Base-by-base conservation (phyloP, 2,888 invertebrate species). In the Rhorus exstirpatorius region DNA sequence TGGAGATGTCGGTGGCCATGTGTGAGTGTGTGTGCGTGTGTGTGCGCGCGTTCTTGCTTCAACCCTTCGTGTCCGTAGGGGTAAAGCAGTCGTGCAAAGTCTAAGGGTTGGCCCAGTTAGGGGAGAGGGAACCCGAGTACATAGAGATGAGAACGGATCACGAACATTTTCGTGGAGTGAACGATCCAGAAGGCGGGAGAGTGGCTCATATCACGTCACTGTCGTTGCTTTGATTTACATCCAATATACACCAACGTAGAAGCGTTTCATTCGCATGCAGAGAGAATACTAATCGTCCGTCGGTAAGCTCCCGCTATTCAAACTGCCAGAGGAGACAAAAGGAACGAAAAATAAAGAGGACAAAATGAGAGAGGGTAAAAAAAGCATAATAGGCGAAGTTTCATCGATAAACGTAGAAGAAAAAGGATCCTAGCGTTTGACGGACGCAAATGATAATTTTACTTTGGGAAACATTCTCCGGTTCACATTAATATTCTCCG, bases 141-240 rank as follows among this genome's bases (percentile, higher is more conserved):
- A n/a, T n/a, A 63, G 55, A 74, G 63, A 71, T 79, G 70, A 53
- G 44, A 76, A 71, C 65, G 38, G 24, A 53, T 49, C 60, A 46
- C 10, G 49, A 41, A 74, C 55, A 46, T 75, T 41, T 77, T 78
- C 70, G 63, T 63, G 75, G 71, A 19, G 21, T 63, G 86, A 86
- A 79, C 70, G 83, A 87, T 86, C 83, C 65, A 63, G 55, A 51
- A 81, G 60, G 85, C 84, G 83, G 68, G 85, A 79, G 78, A 63
- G 81, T 74, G 79, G 79, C 77, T 85, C 79, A 84, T 85, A 86
- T 85, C 88, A 84, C 86, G 88, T 88, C 87, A 86, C 79, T 86
- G 84, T 82, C 84, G 78, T 87, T 87, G 86, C 72, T 79, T 67
- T 44, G 85, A 89, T 89, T 89, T 87, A 83, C 89, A 88, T 86